Evolutionary conservation across 2,113 vertebrate species (phyloP), one percentile per base, ranked within the genome.

Genomic region (Camelus dromedarius): DNA sequence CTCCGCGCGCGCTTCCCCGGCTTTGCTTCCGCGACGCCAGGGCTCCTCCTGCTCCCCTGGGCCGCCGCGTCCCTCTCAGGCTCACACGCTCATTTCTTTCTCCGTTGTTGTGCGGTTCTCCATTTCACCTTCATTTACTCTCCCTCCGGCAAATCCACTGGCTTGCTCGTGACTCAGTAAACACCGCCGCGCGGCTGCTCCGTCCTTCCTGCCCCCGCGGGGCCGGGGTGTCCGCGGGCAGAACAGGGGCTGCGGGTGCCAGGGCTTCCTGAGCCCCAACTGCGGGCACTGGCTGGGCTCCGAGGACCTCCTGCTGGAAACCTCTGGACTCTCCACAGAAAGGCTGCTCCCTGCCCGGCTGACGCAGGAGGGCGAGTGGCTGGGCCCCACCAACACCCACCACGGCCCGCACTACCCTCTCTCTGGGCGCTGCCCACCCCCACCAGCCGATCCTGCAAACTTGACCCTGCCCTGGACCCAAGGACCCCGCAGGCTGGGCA

Each of bases 21-120:
- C 90, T 82, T 93, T 35, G 58, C 85, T 80, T 89, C 46, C 50
- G 50, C 30, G 50, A 75, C 85, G 93, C 97, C n/a, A 54, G 90
- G 90, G 95, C 73, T 80, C 73, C 75, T 96, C 42, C 82, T 95
- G 90, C 82, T 85, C 89, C 96, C 24, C 46, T 84, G 72, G 70
- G 75, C 73, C 11, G 2, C 35, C 67, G 2, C 66, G 2, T 90
- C 83, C 95, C 28, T 8, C 84, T 46, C 19, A 2, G 20, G n/a
- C 4, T 28, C 32, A 76, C 38, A 18, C 73, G 38, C 38, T 42
- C 38, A 42, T 95, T 89, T 35, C 72, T 62, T 75, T 42, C 42
- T 8, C 26, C 62, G 0, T 13, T 6, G 90, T 7, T 20, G 22
- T 18, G 1, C 19, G 18, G 48, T 73, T 86, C 26, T 90, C 89